phyloP scores from a whole-genome alignment of 2,113 vertebrate genomes.

The Phyllostomus discolor region DNA sequence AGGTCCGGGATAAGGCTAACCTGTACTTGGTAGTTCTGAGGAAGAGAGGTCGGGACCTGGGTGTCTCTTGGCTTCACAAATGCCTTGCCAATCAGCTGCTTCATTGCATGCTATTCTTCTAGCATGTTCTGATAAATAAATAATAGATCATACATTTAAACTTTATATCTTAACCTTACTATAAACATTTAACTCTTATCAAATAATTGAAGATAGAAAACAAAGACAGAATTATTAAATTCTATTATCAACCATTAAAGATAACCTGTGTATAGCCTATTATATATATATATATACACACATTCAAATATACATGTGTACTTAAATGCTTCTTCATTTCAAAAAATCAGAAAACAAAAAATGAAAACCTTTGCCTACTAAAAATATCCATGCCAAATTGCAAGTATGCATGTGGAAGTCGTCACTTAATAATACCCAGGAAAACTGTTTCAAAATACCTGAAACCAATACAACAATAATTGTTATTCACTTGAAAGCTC shows the following conservation, averaged over 20 bases:
- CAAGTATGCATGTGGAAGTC: neutral
- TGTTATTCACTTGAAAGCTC: constrained; percentile 43
- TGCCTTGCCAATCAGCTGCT: neutral
- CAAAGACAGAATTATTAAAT: constrained; percentile 26
- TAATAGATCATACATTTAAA: neutral
- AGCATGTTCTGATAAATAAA: neutral
- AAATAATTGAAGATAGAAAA: constrained; percentile 33
- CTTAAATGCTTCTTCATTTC: constrained; percentile 47
- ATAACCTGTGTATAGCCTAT: constrained; percentile 28
- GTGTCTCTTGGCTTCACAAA: neutral
- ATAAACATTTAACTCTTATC: constrained; percentile 5
- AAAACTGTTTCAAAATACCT: constrained; percentile 45
- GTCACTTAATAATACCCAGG: constrained; percentile 50
- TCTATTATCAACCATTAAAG: constrained; percentile 39
- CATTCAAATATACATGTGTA: neutral
- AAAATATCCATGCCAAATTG: constrained; percentile 50
- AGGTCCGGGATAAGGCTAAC: neutral
- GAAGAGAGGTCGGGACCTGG: neutral
- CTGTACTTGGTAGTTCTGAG: neutral
- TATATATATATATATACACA: constrained; percentile 22
- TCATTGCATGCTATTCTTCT: neutral
- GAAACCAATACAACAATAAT: constrained; percentile 51
- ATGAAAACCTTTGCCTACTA: constrained; percentile 48
- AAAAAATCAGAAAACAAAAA: constrained; percentile 24
- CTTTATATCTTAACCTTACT: neutral